Evolutionary conservation across 1,140 invertebrate genomes (phyloP).

Genomic region (Holcopasites calliopsidis): DNA sequence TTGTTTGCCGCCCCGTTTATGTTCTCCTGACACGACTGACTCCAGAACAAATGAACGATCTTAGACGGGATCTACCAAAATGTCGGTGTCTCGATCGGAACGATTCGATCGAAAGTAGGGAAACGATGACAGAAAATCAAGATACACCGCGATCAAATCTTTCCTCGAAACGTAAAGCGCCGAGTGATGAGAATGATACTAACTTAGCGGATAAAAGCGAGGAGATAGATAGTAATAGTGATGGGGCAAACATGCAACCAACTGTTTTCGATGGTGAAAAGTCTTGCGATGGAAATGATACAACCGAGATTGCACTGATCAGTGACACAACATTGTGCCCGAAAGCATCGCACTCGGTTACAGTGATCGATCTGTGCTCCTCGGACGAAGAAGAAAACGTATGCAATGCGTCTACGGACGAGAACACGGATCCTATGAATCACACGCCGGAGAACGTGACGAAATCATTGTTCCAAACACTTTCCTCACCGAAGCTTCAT

Average conservation of each 20-base stretch:
- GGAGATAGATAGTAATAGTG: slow-evolving; percentile 21
- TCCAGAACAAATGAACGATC: slow-evolving; percentile 69
- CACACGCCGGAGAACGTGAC: slow-evolving; percentile 9
- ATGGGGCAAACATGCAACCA: background rate
- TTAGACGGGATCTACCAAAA: slow-evolving; percentile 67
- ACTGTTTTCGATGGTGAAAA: background rate
- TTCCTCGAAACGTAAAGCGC: slow-evolving; percentile 55
- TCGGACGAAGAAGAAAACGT: slow-evolving; percentile 78
- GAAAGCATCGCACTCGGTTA: slow-evolving; percentile 61
- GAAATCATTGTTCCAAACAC: slow-evolving; percentile 42
- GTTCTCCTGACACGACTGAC: slow-evolving; percentile 76
- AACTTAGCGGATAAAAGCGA: slow-evolving; percentile 59
- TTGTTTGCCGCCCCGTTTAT: slow-evolving; percentile 76
- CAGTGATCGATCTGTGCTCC: slow-evolving; percentile 80
- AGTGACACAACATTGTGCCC: slow-evolving; percentile 21
- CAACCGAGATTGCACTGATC: background rate
- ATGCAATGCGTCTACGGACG: slow-evolving; percentile 50
- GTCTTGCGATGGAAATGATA: background rate
- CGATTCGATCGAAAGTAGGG: slow-evolving; percentile 47
- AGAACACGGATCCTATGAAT: slow-evolving; percentile 66
- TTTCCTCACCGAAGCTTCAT: slow-evolving; percentile 45
- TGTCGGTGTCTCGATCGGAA: slow-evolving; percentile 59
- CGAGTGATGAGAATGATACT: slow-evolving; percentile 49
- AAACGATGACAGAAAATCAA: slow-evolving; percentile 36
- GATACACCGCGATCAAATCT: slow-evolving; percentile 21